phyloP scores from a whole-genome alignment of 1,140 invertebrate species.

The Procambarus clarkii region DNA sequence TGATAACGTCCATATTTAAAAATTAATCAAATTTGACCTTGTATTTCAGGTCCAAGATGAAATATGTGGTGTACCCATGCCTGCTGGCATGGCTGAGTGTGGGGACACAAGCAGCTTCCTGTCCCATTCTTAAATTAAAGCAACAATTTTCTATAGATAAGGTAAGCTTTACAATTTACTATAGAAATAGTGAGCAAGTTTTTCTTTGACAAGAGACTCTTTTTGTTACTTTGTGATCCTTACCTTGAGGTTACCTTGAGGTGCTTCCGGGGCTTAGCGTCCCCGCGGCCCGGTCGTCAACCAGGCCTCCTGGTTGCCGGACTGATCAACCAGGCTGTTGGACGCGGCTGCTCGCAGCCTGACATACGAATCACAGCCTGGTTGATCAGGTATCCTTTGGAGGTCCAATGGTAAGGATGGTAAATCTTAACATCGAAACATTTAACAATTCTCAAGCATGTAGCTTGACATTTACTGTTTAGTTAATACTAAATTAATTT shows the following conservation, averaged over 20 bases:
- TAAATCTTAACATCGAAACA: too few species aligned
- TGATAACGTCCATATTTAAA: too few species aligned
- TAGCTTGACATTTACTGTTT: too few species aligned
- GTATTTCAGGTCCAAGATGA: too few species aligned
- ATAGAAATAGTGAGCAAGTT: neutral
- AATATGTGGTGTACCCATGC: too few species aligned
- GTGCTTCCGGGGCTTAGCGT: neutral
- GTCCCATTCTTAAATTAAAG: conserved; percentile 12
- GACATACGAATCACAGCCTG: neutral
- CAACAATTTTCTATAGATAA: conserved; percentile 20
- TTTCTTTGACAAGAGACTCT: neutral
- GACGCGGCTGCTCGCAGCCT: too few species aligned
- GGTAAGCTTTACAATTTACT: neutral
- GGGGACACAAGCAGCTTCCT: neutral
- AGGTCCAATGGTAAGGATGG: neutral
- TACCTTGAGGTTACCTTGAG: neutral
- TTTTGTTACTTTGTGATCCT: neutral
- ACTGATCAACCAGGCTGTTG: neutral
- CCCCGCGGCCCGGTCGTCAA: too few species aligned
- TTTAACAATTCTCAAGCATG: too few species aligned
- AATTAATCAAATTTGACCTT: too few species aligned
- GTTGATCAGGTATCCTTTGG: too few species aligned
- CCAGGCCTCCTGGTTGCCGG: too few species aligned
- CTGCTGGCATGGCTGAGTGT: neutral
- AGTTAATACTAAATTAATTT: too few species aligned